Percentiles rank a stretch among this genome's conserved stretches.
Conservation (phyloP, 2,888 invertebrate genomes). For the Drosophila paranaensis region DNA sequence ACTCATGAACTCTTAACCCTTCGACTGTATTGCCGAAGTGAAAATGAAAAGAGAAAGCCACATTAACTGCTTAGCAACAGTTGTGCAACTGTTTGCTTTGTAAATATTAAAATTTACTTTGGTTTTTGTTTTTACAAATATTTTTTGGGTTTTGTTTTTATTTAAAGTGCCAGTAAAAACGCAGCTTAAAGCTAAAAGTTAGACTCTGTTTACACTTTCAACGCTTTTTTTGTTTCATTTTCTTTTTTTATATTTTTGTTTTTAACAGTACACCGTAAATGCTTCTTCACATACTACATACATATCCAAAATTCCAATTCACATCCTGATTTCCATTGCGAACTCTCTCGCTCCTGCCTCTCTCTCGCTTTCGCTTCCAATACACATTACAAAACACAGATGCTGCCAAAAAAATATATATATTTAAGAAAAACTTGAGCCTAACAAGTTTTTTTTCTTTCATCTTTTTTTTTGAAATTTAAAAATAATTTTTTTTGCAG, state of each 20-base stretch:
- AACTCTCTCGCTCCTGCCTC: background rate
- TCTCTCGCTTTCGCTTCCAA: slow-evolving; percentile 27
- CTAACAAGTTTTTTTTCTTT: slow-evolving; percentile 43
- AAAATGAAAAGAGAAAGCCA: background rate
- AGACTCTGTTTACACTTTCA: slow-evolving; percentile 80
- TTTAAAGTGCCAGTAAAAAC: slow-evolving; percentile 82
- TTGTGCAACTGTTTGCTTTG: background rate
- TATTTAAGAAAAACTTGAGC: slow-evolving; percentile 46
- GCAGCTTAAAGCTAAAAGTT: slow-evolving; percentile 81
- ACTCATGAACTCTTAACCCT: slow-evolving; percentile 10
- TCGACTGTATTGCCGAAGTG: slow-evolving; percentile 1
- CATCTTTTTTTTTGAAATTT: slow-evolving; percentile 13
- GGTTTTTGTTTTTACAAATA: slow-evolving; percentile 65
- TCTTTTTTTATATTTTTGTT: slow-evolving; percentile 49
- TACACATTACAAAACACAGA: slow-evolving; percentile 62
- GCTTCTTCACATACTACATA: slow-evolving; percentile 54
- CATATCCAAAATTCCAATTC: slow-evolving; percentile 50
- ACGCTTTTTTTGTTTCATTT: slow-evolving; percentile 62
- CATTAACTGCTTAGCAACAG: slow-evolving; percentile 14
- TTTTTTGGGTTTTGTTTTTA: slow-evolving; percentile 67
- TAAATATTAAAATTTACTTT: background rate
- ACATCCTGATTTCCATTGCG: slow-evolving; percentile 26
- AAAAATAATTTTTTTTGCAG: slow-evolving; percentile 43
- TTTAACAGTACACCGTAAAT: slow-evolving; percentile 74
- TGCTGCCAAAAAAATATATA: slow-evolving; percentile 15